Percentiles rank a stretch among this genome's conserved stretches.
Conservation (phyloP, 2,113 vertebrate species). For the Irena cyanogastra region DNA sequence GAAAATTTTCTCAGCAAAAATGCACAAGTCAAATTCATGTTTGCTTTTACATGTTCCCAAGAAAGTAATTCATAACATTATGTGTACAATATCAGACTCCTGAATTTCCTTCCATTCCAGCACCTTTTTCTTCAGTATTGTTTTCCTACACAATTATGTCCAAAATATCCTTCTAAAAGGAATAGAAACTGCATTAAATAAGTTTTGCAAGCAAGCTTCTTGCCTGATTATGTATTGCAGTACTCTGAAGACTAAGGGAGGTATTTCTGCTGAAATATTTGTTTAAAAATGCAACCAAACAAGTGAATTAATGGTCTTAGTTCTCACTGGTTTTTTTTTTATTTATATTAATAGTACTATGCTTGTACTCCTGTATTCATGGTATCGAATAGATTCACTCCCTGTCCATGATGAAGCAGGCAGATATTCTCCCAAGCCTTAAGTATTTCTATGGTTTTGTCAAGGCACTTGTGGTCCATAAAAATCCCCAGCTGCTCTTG, state of each 20-base stretch:
- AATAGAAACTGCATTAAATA: neutral
- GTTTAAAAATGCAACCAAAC: neutral
- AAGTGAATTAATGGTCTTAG: neutral
- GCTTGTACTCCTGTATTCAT: neutral
- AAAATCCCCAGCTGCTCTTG: neutral
- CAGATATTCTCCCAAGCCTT: neutral
- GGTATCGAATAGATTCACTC: neutral
- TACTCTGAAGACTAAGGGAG: neutral
- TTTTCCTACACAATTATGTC: neutral
- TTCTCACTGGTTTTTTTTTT: neutral
- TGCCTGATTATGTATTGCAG: neutral
- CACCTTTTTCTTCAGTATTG: neutral
- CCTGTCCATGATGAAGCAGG: neutral
- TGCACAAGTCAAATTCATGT: neutral
- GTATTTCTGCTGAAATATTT: neutral
- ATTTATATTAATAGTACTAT: neutral
- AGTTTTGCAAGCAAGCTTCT: neutral
- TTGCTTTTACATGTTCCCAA: neutral
- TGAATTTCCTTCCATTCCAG: neutral
- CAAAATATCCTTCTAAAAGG: neutral
- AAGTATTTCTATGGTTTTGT: neutral
- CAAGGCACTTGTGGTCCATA: neutral
- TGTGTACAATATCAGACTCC: neutral
- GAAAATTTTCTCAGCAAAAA: neutral
- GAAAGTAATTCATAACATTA: neutral